Base-by-base conservation (phyloP, 2,888 invertebrate species). In the Noctuana brunneofusca region DNA sequence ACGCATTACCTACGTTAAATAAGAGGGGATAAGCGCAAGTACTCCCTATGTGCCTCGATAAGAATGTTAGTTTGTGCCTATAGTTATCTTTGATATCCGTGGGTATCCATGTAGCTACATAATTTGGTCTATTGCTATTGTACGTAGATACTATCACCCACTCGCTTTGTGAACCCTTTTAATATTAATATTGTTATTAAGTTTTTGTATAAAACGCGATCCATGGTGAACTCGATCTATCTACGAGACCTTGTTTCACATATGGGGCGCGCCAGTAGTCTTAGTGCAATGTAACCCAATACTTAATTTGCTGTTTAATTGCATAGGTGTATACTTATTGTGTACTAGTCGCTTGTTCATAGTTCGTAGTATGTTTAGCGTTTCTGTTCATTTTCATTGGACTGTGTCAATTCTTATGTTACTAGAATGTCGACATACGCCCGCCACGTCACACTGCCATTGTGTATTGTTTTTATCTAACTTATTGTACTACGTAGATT, bases 401-500 rank as follows among this genome's bases (percentile, higher is more conserved):
- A 93, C 92, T 93, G 93, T 92, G 93, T 93, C 93, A 92, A 92
- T 93, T 93, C 93, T 93, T 92, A 87, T 92, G 81, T 84, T 90
- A 87, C 92, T 93, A 93, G 93, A 93, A 93, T 93, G 83, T 92
- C 85, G 90, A 92, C 93, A 93, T 93, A 91, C 81, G 91, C 82
- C 90, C 89, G 81, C 85, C 87, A 85, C 85, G 73, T 82, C 81
- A 77, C 84, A 88, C 88, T 88, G 87, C 87, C 87, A 84, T 77
- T 82, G 75, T 56, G 30, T 49, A 43, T 46, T 41, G 41, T 68
- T 72, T 73, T 70, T 69, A 66, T 64, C 58, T 6, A 65, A 71
- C 75, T 70, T 78, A 69, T 75, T 77, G 70, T 82, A 80, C 70
- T 75, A 75, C 70, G 74, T 71, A 69, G 68, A 67, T 64, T 71